A percentile compares a stretch with the other conserved stretches of the same genome.
These are phyloP conservation scores for Stegodyphus mimosarum DNA, from an alignment of 1,140 invertebrate genomes.

Conservation along the genomic window DNA sequence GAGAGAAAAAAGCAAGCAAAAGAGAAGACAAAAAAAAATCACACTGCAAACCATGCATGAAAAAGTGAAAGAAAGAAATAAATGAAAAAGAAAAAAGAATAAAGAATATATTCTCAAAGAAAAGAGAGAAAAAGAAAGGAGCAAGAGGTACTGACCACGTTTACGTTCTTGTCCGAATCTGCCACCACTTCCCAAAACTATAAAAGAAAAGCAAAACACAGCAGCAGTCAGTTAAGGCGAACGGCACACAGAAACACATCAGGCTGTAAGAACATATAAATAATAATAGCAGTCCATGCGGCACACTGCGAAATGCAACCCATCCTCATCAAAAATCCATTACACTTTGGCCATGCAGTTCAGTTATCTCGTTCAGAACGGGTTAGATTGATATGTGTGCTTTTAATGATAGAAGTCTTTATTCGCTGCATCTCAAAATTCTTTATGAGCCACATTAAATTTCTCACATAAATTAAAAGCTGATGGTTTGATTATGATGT, in stretches of 20 bases:
- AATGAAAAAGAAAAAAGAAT: not conserved
- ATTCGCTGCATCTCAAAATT: too few relatives aligned
- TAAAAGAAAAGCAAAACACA: conserved; percentile 49
- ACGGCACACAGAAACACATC: not conserved
- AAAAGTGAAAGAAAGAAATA: not conserved
- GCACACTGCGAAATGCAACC: not conserved
- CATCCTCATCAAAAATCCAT: too few relatives aligned
- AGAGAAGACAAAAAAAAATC: not conserved
- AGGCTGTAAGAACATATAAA: not conserved
- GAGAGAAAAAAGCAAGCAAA: too few relatives aligned
- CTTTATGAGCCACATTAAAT: too few relatives aligned
- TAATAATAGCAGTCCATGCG: not conserved
- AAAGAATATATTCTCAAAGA: not conserved
- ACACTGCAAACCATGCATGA: conserved; percentile 45
- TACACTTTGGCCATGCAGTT: too few relatives aligned
- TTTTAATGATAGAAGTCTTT: too few relatives aligned
- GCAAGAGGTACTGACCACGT: conserved; percentile 49
- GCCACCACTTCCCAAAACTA: conserved; percentile 60
- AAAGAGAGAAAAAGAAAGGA: conserved; percentile 28
- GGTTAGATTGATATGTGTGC: too few relatives aligned
- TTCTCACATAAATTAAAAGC: too few relatives aligned
- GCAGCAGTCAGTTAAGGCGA: conserved; percentile 51
- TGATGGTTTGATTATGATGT: too few relatives aligned
- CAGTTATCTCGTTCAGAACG: too few relatives aligned
- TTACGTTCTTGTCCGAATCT: conserved; percentile 47